These are phyloP conservation scores for Cosmia trapezina DNA, from an alignment of 2,888 invertebrate genomes.

Conservation along the genomic window DNA sequence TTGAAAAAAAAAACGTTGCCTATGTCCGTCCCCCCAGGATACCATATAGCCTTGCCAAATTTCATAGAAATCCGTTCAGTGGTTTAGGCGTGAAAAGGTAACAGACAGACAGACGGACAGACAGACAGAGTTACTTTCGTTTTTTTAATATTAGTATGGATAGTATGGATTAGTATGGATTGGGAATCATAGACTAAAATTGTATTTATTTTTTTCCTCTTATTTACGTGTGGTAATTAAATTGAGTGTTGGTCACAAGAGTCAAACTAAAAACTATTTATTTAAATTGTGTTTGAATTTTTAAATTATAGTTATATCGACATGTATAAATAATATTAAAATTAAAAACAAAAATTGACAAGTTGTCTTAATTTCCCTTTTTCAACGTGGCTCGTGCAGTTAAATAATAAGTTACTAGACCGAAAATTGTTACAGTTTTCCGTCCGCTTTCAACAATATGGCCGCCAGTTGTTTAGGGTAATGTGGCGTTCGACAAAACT, in stretches of 20 bases:
- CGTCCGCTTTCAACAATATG: constrained; percentile 89
- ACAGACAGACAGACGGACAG: too few relatives aligned
- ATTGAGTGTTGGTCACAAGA: constrained; percentile 53
- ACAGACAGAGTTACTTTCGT: too few relatives aligned
- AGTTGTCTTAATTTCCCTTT: constrained; percentile 13
- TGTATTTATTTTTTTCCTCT: constrained; percentile 1
- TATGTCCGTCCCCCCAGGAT: too few relatives aligned
- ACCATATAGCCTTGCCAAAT: too few relatives aligned
- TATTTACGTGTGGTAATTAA: constrained; percentile 56
- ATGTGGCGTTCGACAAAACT: constrained; percentile 90
- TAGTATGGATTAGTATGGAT: too few relatives aligned
- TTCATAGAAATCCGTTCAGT: too few relatives aligned
- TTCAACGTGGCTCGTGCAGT: constrained; percentile 12
- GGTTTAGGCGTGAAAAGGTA: too few relatives aligned
- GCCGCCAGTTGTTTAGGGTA: constrained; percentile 91
- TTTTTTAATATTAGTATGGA: too few relatives aligned
- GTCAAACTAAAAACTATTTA: constrained; percentile 63
- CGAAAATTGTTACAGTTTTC: constrained; percentile 79
- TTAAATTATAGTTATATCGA: constrained; percentile 27
- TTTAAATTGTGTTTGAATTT: constrained; percentile 22
- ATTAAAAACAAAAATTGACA: constrained; percentile 39
- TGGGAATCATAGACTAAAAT: constrained; percentile 57
- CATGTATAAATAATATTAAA: constrained; percentile 28
- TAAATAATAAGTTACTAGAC: constrained; percentile 64
- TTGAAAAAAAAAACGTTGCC: too few relatives aligned